Base-by-base conservation (phyloP, 2,888 invertebrate genomes). In the Bugulina stolonifera region DNA sequence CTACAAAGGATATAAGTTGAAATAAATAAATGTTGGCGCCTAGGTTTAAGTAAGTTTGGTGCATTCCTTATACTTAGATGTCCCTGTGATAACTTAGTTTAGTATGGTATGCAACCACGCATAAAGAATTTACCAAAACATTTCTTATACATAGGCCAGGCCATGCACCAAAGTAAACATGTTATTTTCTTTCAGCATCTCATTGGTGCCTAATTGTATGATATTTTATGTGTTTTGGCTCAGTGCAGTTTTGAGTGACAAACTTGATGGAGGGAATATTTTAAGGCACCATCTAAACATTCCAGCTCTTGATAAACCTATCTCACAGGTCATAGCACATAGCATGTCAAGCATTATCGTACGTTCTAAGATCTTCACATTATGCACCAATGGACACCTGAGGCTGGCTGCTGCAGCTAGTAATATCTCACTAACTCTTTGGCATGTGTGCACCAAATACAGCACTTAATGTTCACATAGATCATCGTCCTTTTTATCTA, bases 1-100 rank as follows among this genome's bases (percentile, higher is more conserved):
- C 64, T 64, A 34, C 64, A 64, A 64, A 64, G 64, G 32, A 43
- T 43, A 43, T 18, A 10, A 5, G 18, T 10, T 43, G 43, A 43
- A 10, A 43, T 43, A 43, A 10, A 43, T 10, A 43, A 43, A 43
- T 43, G 18, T 43, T 64, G 64, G 64, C 64, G 64, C 64, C 64
- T 3, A 29, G 18, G n/a, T 64, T 57, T 14, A 64, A 64, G 64
- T 10, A 14, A 43, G 43, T 43, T 43, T 43, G 43, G 43, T 43
- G 43, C 43, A 43, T 43, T 43, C 43, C 43, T 43, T 18, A 43
- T n/a, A n/a, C n/a, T 43, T 43, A 43, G 43, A 43, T 43, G 43
- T 43, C 18, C 18, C 18, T 43, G 18, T 43, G 18, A 43, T 43
- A 43, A 43, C 18, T 43, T 43, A 43, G 18, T 43, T 10, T 43